Percentiles rank a stretch among this genome's conserved stretches.
Evolutionary conservation across 2,113 vertebrate genomes (phyloP).

Genomic region (Gymnocephalus cernua): DNA sequence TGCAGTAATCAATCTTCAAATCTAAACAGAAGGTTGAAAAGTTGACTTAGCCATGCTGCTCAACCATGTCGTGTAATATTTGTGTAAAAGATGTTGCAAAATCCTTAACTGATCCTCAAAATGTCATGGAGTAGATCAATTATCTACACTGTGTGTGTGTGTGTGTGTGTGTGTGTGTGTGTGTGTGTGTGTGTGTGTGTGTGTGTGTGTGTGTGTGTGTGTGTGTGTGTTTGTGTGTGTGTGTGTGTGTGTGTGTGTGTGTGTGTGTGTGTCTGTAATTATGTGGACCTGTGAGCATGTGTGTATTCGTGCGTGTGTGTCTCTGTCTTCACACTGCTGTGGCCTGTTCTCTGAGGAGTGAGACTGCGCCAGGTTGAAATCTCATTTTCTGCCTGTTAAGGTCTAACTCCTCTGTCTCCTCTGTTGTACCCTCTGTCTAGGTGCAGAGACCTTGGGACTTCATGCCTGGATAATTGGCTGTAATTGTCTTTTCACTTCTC

Average conservation of each 20-base stretch:
- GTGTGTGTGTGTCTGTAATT: slow-evolving; percentile 4
- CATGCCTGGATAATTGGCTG: slow-evolving; percentile 93
- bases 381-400: slow-evolving; percentile 98
- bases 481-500: slow-evolving; percentile 98
- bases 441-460: slow-evolving; percentile 85
- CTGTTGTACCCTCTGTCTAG: slow-evolving; percentile 55
- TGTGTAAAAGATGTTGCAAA: slow-evolving; percentile 61
- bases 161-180: neutral
- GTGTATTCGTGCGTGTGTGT: neutral
- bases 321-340: slow-evolving; percentile 27
- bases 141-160: slow-evolving; percentile 48
- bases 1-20: slow-evolving; percentile 23
- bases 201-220: slow-evolving; percentile 12
- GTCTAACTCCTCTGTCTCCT: slow-evolving; percentile 73
- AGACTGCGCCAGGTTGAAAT: slow-evolving; percentile 93
- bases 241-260: neutral
- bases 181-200: slow-evolving; percentile 5
- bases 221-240: neutral
- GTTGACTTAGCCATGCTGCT: slow-evolving; percentile 43
- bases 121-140: slow-evolving; percentile 66
- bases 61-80: slow-evolving; percentile 66
- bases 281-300: slow-evolving; percentile 24
- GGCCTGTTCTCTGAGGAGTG: slow-evolving; percentile 55
- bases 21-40: slow-evolving; percentile 29
- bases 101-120: slow-evolving; percentile 63